Base-by-base conservation (phyloP, 2,113 vertebrate genomes). In the Corydoras sp. region DNA sequence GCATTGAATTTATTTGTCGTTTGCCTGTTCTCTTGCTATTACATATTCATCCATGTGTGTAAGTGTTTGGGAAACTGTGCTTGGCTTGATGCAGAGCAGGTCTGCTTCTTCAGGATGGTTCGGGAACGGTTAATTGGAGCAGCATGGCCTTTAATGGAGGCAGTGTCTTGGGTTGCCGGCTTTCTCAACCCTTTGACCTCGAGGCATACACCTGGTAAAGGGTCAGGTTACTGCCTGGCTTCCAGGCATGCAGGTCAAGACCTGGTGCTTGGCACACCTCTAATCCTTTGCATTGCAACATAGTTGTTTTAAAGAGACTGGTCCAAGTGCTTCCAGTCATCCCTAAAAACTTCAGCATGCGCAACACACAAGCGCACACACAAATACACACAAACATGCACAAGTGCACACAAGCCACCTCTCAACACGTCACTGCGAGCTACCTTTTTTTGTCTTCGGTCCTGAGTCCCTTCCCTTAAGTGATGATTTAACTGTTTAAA, bases 201-300 rank as follows among this genome's bases (percentile, higher is more conserved):
- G 86, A 92, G 94, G 93, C 93, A 93, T 85, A 91, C 96, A 98
- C 96, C 96, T 98, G 96, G 93, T 88, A 86, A 76, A 68, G 88
- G 92, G 90, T 99, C 92, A 91, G 89, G 88, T 98, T 98, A 93
- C 95, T 90, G 82, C 86, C 83, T 85, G 82, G 87, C 89, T 90
- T 84, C 82, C 63, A 85, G 85, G 84, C 85, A 88, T 82, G 60
- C 80, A 84, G 95, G 94, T 96, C 94, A 95, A 88, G 92, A 92
- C 91, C 93, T 86, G 82, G 87, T 83, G 84, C 88, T 88, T 89
- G 88, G 89, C 87, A 91, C 87, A 84, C 75, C 82, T 83, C 89
- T 90, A 89, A 91, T 89, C 85, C 70, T 90, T 81, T 84, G 84
- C 86, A 83, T 82, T 81, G 85, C 85, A 86, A 83, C 86, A 89